These are phyloP conservation scores for Channa maculata DNA, from an alignment of 2,113 vertebrate species.

Conservation along the genomic window DNA sequence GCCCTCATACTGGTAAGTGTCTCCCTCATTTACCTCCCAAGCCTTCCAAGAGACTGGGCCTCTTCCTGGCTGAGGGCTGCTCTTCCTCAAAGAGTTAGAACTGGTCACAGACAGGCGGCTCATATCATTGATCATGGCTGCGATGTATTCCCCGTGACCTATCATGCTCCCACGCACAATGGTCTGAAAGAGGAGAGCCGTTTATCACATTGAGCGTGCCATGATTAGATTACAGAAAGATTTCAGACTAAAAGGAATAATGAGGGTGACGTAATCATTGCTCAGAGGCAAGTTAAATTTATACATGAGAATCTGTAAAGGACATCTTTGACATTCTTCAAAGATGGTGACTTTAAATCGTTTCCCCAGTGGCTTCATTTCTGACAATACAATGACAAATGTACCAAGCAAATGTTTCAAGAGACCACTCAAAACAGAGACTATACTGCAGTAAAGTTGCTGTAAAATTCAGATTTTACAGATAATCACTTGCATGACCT, in stretches of 20 bases:
- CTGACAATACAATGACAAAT: constrained; percentile 50
- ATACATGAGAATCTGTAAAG: constrained; percentile 66
- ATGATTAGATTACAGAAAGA: constrained; percentile 43
- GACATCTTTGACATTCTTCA: constrained; percentile 64
- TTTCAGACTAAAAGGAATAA: constrained; percentile 58
- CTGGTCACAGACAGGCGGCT: constrained; percentile 96
- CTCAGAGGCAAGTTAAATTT: constrained; percentile 73
- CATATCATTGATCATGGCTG: constrained; percentile 93
- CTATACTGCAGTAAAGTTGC: background rate
- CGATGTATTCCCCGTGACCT: constrained; percentile 93
- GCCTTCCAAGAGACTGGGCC: constrained; percentile 93
- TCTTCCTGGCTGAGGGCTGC: constrained; percentile 90
- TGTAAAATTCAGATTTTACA: constrained; percentile 9
- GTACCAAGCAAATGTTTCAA: constrained; percentile 25
- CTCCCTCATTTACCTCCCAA: constrained; percentile 91
- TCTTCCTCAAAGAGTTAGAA: constrained; percentile 93
- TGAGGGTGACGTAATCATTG: constrained; percentile 57
- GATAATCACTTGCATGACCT: constrained; percentile 8
- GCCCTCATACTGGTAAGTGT: constrained; percentile 91
- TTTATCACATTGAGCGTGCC: constrained; percentile 40
- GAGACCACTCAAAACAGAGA: constrained; percentile 11
- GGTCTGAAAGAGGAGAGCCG: constrained; percentile 84
- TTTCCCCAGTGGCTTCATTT: constrained; percentile 39
- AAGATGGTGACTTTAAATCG: constrained; percentile 49
- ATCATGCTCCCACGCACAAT: constrained; percentile 94